Conservation (phyloP, 2,797 vertebrate genomes). For the Zalophus californianus region DNA sequence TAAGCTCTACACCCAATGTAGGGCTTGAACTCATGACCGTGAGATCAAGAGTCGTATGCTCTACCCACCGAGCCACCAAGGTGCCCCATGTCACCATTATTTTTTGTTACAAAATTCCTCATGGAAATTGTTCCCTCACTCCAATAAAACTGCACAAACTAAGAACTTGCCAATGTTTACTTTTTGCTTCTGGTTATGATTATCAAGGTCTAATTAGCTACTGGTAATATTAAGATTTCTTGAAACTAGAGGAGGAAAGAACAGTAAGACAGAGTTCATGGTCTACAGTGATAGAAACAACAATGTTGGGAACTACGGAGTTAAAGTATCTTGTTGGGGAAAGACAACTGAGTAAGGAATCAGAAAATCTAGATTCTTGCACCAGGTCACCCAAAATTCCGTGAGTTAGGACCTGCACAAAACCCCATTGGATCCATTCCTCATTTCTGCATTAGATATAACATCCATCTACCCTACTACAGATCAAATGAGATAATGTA, state of each 20-base stretch:
- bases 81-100: background rate
- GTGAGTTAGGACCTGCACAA: background rate
- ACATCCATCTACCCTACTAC: background rate
- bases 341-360: background rate
- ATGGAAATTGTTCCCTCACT: background rate
- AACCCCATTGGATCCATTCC: background rate
- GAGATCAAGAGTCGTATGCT: background rate
- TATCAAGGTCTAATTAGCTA: slow-evolving; percentile 18
- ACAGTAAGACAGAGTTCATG: background rate
- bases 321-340: background rate
- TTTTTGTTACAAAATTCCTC: slow-evolving; percentile 33
- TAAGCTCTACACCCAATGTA: background rate
- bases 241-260: background rate
- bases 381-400: background rate
- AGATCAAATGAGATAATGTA: background rate
- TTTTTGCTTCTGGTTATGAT: slow-evolving; percentile 49
- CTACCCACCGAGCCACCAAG: background rate
- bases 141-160: slow-evolving; percentile 1
- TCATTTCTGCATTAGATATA: background rate
- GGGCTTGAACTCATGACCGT: background rate
- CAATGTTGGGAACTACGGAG: background rate
- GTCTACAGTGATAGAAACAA: background rate
- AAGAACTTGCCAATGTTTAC: slow-evolving; percentile 40
- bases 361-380: background rate
- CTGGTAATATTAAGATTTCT: background rate